These are phyloP conservation scores for Poeciliopsis turrubarensis DNA, from an alignment of 2,113 vertebrate species.

Conservation along the genomic window DNA sequence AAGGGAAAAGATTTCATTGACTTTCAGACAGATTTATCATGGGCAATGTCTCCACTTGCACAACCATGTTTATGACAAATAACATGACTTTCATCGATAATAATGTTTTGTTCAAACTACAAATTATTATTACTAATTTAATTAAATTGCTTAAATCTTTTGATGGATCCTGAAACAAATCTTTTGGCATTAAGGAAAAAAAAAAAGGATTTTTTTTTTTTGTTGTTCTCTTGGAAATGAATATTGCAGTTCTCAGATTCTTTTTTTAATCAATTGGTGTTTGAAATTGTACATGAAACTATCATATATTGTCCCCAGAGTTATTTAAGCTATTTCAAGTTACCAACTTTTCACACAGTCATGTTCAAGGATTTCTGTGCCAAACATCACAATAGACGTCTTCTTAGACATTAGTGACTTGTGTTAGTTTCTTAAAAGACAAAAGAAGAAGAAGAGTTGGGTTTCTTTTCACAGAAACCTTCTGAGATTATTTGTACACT, in stretches of 20 bases:
- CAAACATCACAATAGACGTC: neutral
- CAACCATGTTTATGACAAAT: neutral
- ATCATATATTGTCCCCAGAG: neutral
- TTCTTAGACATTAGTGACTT: neutral
- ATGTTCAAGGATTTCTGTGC: neutral
- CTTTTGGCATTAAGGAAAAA: neutral
- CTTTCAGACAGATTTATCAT: neutral
- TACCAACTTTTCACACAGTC: neutral
- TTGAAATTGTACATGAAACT: neutral
- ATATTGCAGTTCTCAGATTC: neutral
- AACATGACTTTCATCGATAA: too few relatives aligned
- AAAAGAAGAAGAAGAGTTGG: neutral
- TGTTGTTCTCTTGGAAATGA: neutral
- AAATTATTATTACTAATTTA: neutral
- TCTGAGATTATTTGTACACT: neutral
- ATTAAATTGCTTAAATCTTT: neutral
- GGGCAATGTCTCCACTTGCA: neutral
- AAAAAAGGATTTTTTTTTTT: neutral
- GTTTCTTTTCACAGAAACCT: neutral
- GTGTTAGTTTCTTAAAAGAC: neutral
- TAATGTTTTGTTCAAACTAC: neutral
- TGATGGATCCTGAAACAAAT: neutral
- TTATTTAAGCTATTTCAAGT: neutral
- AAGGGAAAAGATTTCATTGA: conserved; percentile 66
- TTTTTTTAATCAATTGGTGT: neutral